Evolutionary conservation across 2,888 invertebrate species (phyloP).

Genomic region (Morpho achilles): DNA sequence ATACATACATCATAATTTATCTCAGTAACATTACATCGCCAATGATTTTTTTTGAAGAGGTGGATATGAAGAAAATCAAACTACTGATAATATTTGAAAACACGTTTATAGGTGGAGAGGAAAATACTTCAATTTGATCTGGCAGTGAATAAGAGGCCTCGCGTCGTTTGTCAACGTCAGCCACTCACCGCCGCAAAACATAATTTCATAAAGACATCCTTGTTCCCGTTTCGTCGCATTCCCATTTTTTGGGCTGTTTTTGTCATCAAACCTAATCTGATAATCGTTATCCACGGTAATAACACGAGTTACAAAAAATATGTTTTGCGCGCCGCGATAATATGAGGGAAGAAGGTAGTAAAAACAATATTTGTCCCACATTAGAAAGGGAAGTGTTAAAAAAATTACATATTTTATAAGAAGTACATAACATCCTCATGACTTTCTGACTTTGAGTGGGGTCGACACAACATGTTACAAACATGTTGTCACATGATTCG

Average conservation of each 20-base stretch:
- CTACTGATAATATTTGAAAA: constrained; percentile 13
- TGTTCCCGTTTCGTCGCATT: constrained; percentile 58
- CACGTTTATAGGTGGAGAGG: constrained; percentile 50
- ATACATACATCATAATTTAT: too few species aligned
- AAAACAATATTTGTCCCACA: too few species aligned
- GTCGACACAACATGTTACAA: too few species aligned
- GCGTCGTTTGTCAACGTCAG: constrained; percentile 74
- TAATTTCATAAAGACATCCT: constrained; percentile 74
- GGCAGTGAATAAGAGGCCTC: constrained; percentile 73
- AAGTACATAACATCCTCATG: too few species aligned
- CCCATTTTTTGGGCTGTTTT: constrained; percentile 17
- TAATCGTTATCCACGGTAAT: constrained; percentile 3
- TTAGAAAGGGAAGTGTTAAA: too few species aligned
- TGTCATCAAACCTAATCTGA: constrained; percentile 19
- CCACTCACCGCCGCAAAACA: constrained; percentile 68
- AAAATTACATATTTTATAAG: too few species aligned
- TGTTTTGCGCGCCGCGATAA: background rate
- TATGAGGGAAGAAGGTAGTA: too few species aligned
- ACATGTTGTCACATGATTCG: too few species aligned
- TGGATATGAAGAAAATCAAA: background rate
- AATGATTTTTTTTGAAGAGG: too few species aligned
- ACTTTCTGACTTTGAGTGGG: too few species aligned
- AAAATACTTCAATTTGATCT: constrained; percentile 73
- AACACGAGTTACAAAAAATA: constrained; percentile 1
- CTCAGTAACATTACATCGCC: too few species aligned